Evolutionary conservation across 2,888 invertebrate species (phyloP).

Genomic region (Dryadula phaetusa): DNA sequence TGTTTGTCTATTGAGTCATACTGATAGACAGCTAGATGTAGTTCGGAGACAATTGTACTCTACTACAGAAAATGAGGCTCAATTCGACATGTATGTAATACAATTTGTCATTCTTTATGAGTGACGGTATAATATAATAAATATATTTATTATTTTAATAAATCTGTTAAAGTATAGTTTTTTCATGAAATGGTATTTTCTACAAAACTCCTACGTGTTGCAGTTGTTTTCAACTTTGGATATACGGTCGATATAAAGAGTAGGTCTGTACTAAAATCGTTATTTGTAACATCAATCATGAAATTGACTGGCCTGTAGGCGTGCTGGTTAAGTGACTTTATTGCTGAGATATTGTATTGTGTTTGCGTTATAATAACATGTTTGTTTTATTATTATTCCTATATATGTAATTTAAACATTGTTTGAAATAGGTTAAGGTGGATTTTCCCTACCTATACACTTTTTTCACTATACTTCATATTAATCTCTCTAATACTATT

Average conservation of each 20-base stretch:
- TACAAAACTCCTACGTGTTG: too few relatives aligned
- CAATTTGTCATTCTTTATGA: constrained; percentile 20
- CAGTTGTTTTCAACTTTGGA: too few relatives aligned
- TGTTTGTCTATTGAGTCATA: constrained; percentile 44
- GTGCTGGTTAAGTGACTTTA: too few relatives aligned
- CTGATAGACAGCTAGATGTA: constrained; percentile 36
- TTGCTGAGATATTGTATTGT: too few relatives aligned
- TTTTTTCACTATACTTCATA: too few relatives aligned
- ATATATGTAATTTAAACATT: not conserved
- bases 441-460: not conserved
- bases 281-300: too few relatives aligned
- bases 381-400: too few relatives aligned
- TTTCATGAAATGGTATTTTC: not conserved
- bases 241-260: too few relatives aligned
- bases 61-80: constrained; percentile 10
- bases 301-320: too few relatives aligned
- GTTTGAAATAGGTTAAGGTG: not conserved
- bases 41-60: constrained; percentile 29
- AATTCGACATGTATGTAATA: constrained; percentile 24
- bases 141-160: constrained; percentile 17
- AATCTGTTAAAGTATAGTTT: not conserved
- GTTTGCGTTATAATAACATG: too few relatives aligned
- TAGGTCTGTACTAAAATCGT: too few relatives aligned
- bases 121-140: not conserved
- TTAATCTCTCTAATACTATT: too few relatives aligned